Evolutionary conservation across 2,797 vertebrate genomes (phyloP), one percentile per base, ranked within the genome.

Genomic region (Melanotaenia trifasciata): DNA sequence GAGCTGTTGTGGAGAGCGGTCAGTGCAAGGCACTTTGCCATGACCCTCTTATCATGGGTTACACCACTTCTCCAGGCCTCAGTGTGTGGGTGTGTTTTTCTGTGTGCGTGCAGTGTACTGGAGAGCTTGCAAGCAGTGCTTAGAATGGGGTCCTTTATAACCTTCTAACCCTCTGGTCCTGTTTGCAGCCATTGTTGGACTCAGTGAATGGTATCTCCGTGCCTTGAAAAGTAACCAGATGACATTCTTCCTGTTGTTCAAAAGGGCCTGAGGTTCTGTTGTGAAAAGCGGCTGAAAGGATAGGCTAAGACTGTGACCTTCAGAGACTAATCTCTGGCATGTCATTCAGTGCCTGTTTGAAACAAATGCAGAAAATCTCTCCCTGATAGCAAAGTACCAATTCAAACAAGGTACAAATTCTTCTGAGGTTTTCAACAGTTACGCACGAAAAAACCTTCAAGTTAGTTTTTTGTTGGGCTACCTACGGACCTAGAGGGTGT

Each of bases 201-300:
- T 43, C 71, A 67, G 84, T 93, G 92, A 94, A 94, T 92, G 90
- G 90, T 92, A 93, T 94, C 93, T 93, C 81, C 81, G 74, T 90
- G 87, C 86, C 79, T 90, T 89, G 89, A 85, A 90, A 94, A 95
- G 91, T 93, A 89, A 90, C 93, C 92, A 93, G 93, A 94, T 94
- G 93, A 92, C 93, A 93, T 93, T 94, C 91, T 93, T 94, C 87
- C 92, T 89, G 89, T 94, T 91, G 86, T 93, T 87, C 79, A 85
- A 91, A 92, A 92, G 86, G 84, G 90, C 89, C 86, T 43, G 60
- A 87, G 90, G 86, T 94, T 91, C 83, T 89, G 92, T 93, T 92
- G 89, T 93, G 89, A 90, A 91, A 92, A 88, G 89, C 81, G 64
- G 61, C 84, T 92, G 87, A 92, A 91, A 90, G 82, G 84, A 81